Evolutionary conservation across 2,888 invertebrate species (phyloP).

Genomic region (Orchesellides sinensis): DNA sequence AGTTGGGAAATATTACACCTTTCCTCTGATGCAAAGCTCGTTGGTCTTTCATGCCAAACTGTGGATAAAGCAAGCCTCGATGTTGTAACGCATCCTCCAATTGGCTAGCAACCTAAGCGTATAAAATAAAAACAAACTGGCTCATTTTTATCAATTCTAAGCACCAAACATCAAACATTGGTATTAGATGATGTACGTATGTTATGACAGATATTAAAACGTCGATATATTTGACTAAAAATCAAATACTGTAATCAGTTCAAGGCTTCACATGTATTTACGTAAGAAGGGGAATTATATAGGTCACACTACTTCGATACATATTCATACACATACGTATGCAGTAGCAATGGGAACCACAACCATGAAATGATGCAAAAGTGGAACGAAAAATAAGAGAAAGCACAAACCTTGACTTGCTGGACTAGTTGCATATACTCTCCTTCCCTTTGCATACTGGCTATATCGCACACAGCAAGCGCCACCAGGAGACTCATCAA

Average conservation of each 20-base stretch:
- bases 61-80: slow-evolving; percentile 74
- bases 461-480: slow-evolving; percentile 74
- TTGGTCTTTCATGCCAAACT: slow-evolving; percentile 73
- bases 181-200: neutral
- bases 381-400: no score
- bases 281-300: neutral
- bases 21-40: slow-evolving; percentile 73
- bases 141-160: neutral
- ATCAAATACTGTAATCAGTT: neutral
- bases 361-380: neutral
- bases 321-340: no score
- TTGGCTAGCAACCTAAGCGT: slow-evolving; percentile 72
- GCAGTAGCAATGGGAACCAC: no score
- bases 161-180: no score
- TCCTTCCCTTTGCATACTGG: slow-evolving; percentile 74
- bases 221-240: neutral
- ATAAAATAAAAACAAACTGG: slow-evolving; percentile 1
- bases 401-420: slow-evolving; percentile 73
- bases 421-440: slow-evolving; percentile 75
- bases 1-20: slow-evolving; percentile 75
- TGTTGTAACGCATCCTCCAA: slow-evolving; percentile 74
- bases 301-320: neutral
- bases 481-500: slow-evolving; percentile 74
- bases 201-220: no score
- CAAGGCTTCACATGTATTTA: slow-evolving; percentile 1